Base-by-base conservation (phyloP, 2,113 vertebrate genomes). In the Platysteira castanea region DNA sequence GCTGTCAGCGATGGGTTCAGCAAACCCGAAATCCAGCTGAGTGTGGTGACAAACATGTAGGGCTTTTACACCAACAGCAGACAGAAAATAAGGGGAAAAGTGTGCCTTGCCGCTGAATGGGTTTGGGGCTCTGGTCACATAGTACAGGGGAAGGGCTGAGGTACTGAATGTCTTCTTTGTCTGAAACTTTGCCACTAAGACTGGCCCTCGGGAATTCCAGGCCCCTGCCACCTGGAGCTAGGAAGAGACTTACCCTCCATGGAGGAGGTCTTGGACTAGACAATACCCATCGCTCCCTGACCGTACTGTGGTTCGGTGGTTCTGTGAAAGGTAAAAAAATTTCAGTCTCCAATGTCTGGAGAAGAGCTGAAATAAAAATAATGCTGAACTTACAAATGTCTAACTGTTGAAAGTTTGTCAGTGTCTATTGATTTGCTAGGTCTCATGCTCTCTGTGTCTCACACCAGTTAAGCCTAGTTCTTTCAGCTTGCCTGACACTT, bases 191-290 rank as follows among this genome's bases (percentile, higher is more conserved):
- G n/a, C 22, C 26, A 23, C 6, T 10, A 19, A 52, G 18, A 44
- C 15, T 28, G 31, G 13, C 7, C 15, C 33, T 63, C 10, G 22
- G 53, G 31, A 77, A 39, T 39, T 13, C 11, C 17, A 85, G 87
- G 11, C 5, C 11, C 8, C 17, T 79, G 16, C 4, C 30, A 39
- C 8, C 26, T 84, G 61, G 26, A 65, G 17, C 17, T 35, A 30
- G 14, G 60, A 69, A 35, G 4, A 31, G 4, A n/a, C 5, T 27
- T 35, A 56, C 10, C 4, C 11, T 60, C 1, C 0, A 12, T 2
- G 3, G 27, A 71, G 10, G 28, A 65, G 2, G 4, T 49, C 44
- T 68, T 42, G n/a, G 26, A 27, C 26, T 54, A 77, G 22, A 33
- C 10, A 70, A 15, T 39, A 15, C 13, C 8, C 30, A 52, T 27